Evolutionary conservation across 2,113 vertebrate species (phyloP).

Genomic region (Phalacrocorax pelagicus): DNA sequence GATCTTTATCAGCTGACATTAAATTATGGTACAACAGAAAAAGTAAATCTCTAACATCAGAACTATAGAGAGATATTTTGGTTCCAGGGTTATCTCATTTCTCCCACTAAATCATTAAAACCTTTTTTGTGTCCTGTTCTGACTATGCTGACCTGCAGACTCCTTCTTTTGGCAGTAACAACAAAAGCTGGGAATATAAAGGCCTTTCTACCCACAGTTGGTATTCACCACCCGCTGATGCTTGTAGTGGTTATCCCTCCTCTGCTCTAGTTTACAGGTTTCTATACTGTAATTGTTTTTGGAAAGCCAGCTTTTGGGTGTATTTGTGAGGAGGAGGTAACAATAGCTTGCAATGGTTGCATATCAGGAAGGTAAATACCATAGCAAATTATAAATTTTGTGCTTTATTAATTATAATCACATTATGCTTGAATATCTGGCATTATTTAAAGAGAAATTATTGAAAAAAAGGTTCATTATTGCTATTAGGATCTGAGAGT

Average conservation of each 20-base stretch:
- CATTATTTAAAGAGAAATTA: background rate
- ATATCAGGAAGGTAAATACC: background rate
- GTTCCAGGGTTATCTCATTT: background rate
- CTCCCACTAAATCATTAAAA: background rate
- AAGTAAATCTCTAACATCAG: background rate
- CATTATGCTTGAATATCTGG: background rate
- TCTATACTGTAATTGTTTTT: background rate
- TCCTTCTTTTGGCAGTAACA: background rate
- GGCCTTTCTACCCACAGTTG: background rate
- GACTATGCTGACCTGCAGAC: background rate
- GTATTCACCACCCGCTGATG: background rate
- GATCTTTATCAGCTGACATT: background rate
- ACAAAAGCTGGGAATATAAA: background rate
- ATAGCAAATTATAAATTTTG: background rate
- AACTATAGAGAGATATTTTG: background rate
- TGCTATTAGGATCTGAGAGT: background rate
- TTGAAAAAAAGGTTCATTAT: background rate
- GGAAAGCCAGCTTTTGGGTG: accelerated
- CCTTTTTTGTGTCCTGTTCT: background rate
- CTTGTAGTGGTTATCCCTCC: background rate
- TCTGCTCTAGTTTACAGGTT: background rate
- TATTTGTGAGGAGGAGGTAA: background rate
- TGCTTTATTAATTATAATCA: background rate
- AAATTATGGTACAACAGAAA: background rate
- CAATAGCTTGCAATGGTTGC: background rate